Percentiles rank a stretch among this genome's conserved stretches.
Conservation (phyloP, 2,113 vertebrate genomes). For the Ammodytes marinus region DNA sequence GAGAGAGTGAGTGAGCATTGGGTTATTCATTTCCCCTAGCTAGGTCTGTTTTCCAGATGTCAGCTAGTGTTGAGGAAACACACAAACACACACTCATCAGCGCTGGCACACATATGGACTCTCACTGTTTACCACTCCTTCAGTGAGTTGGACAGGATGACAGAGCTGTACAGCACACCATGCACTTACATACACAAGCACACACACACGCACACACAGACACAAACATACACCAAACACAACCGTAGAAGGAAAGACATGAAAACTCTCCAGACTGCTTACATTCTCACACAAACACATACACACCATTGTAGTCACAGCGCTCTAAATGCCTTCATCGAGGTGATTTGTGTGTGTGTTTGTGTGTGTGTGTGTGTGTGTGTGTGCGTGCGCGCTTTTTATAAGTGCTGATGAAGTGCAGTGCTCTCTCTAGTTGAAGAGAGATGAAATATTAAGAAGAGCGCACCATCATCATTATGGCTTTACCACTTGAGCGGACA, state of each 20-base stretch:
- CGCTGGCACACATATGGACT: constrained; percentile 49
- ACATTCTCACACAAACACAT: background rate
- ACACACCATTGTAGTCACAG: background rate
- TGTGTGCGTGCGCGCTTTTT: too few relatives aligned
- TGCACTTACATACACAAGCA: background rate
- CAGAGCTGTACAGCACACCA: constrained; percentile 2
- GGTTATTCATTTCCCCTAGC: constrained; percentile 51
- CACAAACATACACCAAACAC: constrained; percentile 11
- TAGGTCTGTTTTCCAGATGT: constrained; percentile 91
- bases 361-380: background rate
- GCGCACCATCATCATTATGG: background rate
- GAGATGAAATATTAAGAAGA: constrained; percentile 23
- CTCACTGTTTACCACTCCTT: constrained; percentile 66
- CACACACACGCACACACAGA: constrained; percentile 4
- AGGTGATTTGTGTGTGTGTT: constrained; percentile 30
- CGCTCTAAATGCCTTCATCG: constrained; percentile 16
- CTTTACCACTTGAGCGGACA: background rate
- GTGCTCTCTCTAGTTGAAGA: background rate
- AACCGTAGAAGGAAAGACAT: background rate
- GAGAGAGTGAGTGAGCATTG: background rate
- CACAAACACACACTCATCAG: background rate
- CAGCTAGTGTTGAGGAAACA: constrained; percentile 25
- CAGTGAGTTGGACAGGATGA: constrained; percentile 51
- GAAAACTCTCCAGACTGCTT: background rate
- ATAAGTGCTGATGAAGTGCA: constrained; percentile 22